Percentiles rank a stretch among this genome's conserved stretches.
These are phyloP conservation scores for Alethe diademata DNA, from an alignment of 2,113 vertebrate genomes.

Conservation along the genomic window DNA sequence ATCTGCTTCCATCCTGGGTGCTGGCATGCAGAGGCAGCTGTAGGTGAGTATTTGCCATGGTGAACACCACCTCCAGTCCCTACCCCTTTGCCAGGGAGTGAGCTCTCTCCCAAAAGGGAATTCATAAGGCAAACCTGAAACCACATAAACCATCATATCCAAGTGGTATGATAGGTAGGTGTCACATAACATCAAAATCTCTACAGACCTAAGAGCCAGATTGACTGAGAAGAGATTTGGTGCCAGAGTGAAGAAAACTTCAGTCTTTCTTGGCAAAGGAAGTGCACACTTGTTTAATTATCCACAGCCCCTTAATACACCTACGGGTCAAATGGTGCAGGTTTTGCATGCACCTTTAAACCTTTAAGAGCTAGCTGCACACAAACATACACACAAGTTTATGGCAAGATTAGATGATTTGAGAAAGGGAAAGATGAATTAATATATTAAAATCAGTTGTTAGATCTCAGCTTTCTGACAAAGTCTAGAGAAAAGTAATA, in stretches of 20 bases:
- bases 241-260: background rate
- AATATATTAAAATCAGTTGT: background rate
- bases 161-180: background rate
- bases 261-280: background rate
- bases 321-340: background rate
- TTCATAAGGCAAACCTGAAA: fast-evolving
- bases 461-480: background rate
- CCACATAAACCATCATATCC: background rate
- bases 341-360: background rate
- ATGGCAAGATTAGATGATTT: background rate
- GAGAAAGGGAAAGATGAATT: background rate
- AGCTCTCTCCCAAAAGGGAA: background rate
- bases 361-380: background rate
- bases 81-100: background rate
- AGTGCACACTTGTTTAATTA: background rate
- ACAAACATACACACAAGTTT: background rate
- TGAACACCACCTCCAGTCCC: background rate
- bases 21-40: background rate
- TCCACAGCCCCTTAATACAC: background rate
- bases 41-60: background rate
- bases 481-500: background rate
- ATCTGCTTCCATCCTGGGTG: background rate
- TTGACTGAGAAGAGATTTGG: background rate
- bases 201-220: background rate
- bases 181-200: background rate